phyloP scores from a whole-genome alignment of 2,888 invertebrate genomes.

The Ochropacha duplaris region DNA sequence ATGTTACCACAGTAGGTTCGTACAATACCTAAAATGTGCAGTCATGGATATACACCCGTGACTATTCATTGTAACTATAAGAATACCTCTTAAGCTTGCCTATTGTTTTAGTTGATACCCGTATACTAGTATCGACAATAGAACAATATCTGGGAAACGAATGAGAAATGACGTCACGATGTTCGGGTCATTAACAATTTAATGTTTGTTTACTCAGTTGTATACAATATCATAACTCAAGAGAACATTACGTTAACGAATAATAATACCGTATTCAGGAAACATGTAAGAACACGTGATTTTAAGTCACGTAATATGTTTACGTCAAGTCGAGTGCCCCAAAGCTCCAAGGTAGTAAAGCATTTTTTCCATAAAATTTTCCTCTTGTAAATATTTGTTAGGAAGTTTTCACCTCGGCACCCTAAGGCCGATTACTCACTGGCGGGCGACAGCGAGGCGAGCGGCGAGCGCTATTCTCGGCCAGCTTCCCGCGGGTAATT shows the following conservation, averaged over 20 bases:
- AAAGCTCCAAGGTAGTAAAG: slow-evolving; percentile 9
- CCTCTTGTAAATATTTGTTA: slow-evolving; percentile 39
- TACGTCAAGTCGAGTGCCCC: slow-evolving; percentile 7
- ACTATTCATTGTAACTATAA: background rate
- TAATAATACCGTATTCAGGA: background rate
- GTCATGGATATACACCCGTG: background rate
- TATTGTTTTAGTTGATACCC: background rate
- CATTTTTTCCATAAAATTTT: slow-evolving; percentile 31
- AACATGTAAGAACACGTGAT: background rate
- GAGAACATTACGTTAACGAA: background rate
- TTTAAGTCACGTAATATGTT: slow-evolving; percentile 3
- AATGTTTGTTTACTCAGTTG: background rate
- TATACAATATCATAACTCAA: background rate
- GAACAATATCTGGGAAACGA: background rate
- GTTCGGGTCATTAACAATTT: background rate
- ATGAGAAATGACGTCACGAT: no score
- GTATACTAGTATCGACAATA: background rate
- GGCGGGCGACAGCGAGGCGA: slow-evolving; percentile 8
- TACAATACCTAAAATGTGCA: background rate
- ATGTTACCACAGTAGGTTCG: no score
- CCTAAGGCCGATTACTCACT: slow-evolving; percentile 37
- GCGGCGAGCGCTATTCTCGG: background rate
- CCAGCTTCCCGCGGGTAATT: slow-evolving; percentile 36
- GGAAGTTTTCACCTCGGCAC: slow-evolving; percentile 37
- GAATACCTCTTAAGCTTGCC: background rate